Evolutionary conservation across 1,140 invertebrate genomes (phyloP).

Genomic region (Hycleus cichorii): DNA sequence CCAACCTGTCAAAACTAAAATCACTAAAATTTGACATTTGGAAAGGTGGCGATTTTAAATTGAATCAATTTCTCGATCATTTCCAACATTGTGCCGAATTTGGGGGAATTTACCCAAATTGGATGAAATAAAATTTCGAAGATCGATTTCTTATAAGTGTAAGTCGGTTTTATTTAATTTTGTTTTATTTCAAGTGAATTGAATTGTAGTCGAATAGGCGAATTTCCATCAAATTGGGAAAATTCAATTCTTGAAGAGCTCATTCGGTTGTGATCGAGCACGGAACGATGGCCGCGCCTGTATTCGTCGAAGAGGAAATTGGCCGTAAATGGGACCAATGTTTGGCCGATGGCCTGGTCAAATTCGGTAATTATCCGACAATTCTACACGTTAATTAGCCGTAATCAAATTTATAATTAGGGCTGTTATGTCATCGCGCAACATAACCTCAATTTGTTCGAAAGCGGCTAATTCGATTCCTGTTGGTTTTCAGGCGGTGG

Average conservation of each 20-base stretch:
- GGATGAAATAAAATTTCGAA: too few relatives aligned
- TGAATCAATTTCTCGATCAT: not conserved
- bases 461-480: too few relatives aligned
- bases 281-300: conserved; percentile 23
- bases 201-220: too few relatives aligned
- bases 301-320: conserved; percentile 46
- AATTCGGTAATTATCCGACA: conserved; percentile 47
- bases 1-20: not conserved
- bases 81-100: too few relatives aligned
- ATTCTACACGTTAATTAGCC: not conserved
- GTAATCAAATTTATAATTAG: too few relatives aligned
- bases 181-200: too few relatives aligned
- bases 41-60: not conserved
- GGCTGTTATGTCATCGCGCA: conserved; percentile 22
- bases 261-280: not conserved
- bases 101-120: too few relatives aligned
- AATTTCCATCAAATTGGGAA: too few relatives aligned
- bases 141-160: too few relatives aligned
- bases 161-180: too few relatives aligned
- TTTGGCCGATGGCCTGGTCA: conserved; percentile 52
- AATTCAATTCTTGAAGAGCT: too few relatives aligned
- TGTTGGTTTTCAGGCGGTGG: conserved; percentile 52
- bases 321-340: conserved; percentile 53
- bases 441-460: conserved; percentile 18
- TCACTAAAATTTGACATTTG: not conserved